Conservation (phyloP, 2,797 vertebrate species). For the Centroberyx gerrardi region DNA sequence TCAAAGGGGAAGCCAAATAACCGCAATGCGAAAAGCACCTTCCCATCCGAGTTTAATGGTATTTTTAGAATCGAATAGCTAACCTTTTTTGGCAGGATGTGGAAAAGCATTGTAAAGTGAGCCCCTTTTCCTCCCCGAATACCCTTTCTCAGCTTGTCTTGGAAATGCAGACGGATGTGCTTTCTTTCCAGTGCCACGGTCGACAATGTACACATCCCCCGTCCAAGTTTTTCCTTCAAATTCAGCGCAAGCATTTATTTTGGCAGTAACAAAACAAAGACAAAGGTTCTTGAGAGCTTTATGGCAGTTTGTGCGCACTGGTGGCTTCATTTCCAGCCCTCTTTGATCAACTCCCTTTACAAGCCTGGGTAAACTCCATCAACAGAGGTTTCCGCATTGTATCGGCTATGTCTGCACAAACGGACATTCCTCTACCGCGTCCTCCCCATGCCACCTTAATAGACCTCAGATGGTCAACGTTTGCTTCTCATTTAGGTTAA, state of each 20-base stretch:
- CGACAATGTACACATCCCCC: not conserved
- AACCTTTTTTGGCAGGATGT: constrained; percentile 26
- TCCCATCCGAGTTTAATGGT: not conserved
- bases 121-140: not conserved
- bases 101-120: constrained; percentile 14
- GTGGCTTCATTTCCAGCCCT: not conserved
- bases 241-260: not conserved
- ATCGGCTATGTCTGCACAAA: constrained; percentile 3
- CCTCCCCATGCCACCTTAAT: constrained; percentile 11
- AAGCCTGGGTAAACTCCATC: not conserved
- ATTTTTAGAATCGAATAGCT: constrained; percentile 34
- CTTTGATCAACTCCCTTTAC: not conserved
- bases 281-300: not conserved
- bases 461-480: constrained; percentile 27
- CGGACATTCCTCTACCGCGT: not conserved
- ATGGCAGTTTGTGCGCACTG: not conserved
- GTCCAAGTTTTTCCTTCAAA: not conserved
- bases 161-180: not conserved
- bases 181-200: not conserved
- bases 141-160: constrained; percentile 2
- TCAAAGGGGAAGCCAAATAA: constrained; percentile 9
- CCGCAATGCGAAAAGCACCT: not conserved
- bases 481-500: constrained; percentile 29
- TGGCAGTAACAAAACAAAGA: constrained; percentile 4
- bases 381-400: not conserved